Evolutionary conservation across 35 echinoderm and acorn worm genomes (phyloP).

Genomic region (Patiria miniata): DNA sequence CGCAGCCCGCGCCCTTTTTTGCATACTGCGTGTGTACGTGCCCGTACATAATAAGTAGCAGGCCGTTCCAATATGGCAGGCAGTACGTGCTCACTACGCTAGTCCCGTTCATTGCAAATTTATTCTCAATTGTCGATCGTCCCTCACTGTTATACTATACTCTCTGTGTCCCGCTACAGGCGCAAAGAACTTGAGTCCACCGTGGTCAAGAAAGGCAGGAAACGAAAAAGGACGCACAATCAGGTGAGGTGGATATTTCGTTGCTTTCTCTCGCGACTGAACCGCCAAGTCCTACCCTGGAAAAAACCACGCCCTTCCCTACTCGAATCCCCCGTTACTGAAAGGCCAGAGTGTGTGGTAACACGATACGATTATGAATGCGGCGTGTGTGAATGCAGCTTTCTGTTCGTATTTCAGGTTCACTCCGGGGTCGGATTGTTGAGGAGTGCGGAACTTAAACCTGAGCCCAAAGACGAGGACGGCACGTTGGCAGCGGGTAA

Average conservation of each 20-base stretch:
- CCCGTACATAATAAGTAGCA: constrained; percentile 25
- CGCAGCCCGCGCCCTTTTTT: neutral
- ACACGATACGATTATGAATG: constrained; percentile 1
- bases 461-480: neutral
- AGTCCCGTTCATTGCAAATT: neutral
- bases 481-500: neutral
- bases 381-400: neutral
- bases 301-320: neutral
- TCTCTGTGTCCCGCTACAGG: neutral
- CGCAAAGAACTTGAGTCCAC: neutral
- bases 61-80: neutral
- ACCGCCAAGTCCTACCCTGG: neutral
- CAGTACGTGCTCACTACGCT: neutral
- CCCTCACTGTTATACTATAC: constrained; percentile 10
- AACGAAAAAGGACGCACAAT: neutral
- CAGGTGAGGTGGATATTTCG: constrained; percentile 2
- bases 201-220: neutral
- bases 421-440: constrained; percentile 7
- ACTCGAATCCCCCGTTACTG: neutral
- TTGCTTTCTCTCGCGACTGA: neutral
- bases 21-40: constrained; percentile 24
- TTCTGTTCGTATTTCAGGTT: constrained; percentile 22
- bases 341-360: neutral
- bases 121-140: neutral
- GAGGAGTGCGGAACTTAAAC: constrained; percentile 3